phyloP scores from a whole-genome alignment of 2,797 vertebrate genomes.

The Silurus aristotelis region DNA sequence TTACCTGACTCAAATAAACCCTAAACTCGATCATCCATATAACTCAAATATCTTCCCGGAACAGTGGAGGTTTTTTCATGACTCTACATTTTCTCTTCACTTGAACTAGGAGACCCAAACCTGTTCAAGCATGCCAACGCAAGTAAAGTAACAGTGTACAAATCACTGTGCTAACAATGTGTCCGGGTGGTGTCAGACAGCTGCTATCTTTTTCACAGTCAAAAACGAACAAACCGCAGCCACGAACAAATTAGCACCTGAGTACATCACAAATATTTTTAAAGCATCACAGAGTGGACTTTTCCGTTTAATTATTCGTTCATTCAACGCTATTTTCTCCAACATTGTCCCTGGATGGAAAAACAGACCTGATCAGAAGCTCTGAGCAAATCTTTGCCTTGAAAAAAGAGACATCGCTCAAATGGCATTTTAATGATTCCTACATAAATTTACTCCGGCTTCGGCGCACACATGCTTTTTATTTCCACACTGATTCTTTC shows the following conservation, averaged over 20 bases:
- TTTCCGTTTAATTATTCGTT: background rate
- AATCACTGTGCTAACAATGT: no score
- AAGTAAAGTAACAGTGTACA: no score
- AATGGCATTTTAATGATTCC: conserved; percentile 55
- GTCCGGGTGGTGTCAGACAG: background rate
- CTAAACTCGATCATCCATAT: no score
- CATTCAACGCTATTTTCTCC: background rate
- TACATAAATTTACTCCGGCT: conserved; percentile 50
- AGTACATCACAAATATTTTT: background rate
- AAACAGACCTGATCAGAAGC: conserved; percentile 23
- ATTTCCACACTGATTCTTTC: conserved; percentile 31
- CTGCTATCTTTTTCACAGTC: background rate
- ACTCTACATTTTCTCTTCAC: no score
- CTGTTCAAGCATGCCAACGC: background rate
- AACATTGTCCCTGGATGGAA: background rate
- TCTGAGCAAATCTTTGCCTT: background rate
- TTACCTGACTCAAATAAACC: no score
- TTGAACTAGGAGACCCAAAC: no score
- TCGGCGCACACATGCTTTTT: conserved; percentile 52
- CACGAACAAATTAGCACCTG: background rate
- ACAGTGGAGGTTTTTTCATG: no score
- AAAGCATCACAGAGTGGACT: background rate
- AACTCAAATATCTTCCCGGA: no score
- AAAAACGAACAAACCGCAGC: background rate
- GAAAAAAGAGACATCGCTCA: conserved; percentile 25